Evolutionary conservation across 2,797 vertebrate genomes (phyloP).

Genomic region (Prionace glauca): DNA sequence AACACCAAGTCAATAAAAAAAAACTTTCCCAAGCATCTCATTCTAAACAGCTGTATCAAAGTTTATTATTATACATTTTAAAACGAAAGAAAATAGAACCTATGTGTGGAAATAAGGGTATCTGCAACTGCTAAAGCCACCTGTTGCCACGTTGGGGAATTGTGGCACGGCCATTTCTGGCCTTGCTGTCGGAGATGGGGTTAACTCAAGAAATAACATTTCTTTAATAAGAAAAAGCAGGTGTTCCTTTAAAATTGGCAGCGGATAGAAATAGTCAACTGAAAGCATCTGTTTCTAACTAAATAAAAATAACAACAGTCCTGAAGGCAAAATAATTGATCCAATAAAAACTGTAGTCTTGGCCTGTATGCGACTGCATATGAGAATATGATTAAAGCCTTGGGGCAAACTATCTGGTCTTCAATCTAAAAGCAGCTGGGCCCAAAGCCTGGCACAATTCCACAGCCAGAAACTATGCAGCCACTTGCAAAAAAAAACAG

Average conservation of each 20-base stretch:
- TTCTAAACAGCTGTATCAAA: background rate
- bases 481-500: slow-evolving; percentile 29
- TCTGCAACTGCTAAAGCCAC: slow-evolving; percentile 26
- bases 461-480: slow-evolving; percentile 26
- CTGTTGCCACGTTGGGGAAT: slow-evolving; percentile 22
- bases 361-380: background rate
- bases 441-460: background rate
- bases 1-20: background rate
- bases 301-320: slow-evolving; percentile 34
- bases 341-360: slow-evolving; percentile 21
- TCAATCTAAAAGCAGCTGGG: slow-evolving; percentile 24
- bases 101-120: background rate
- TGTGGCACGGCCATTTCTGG: slow-evolving; percentile 19
- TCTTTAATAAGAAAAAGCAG: slow-evolving; percentile 36
- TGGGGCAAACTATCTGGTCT: slow-evolving; percentile 18
- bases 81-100: slow-evolving; percentile 25
- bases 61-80: background rate
- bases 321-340: slow-evolving; percentile 29
- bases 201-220: slow-evolving; percentile 25
- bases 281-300: slow-evolving; percentile 36
- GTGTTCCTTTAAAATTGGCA: slow-evolving; percentile 36
- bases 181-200: slow-evolving; percentile 18
- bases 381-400: slow-evolving; percentile 23
- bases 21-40: no score
- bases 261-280: slow-evolving; percentile 4